phyloP scores from a whole-genome alignment of 1,140 invertebrate genomes.

The Mamestra configurata region DNA sequence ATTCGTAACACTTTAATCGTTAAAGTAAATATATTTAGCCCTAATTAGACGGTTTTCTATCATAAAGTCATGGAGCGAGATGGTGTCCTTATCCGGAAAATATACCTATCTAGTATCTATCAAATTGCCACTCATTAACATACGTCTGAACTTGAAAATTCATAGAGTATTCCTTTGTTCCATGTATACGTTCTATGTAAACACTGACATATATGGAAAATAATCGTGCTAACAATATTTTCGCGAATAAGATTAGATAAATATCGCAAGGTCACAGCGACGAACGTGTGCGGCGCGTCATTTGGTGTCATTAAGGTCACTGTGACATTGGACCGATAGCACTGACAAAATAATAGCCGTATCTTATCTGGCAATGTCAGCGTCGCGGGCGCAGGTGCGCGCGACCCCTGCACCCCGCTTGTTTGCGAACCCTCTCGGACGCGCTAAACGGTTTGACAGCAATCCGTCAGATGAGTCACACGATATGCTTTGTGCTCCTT shows the following conservation, averaged over 20 bases:
- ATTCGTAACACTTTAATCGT: too few species aligned
- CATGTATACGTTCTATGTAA: constrained; percentile 45
- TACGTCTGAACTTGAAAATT: constrained; percentile 22
- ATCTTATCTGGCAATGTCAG: constrained; percentile 87
- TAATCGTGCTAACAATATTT: constrained; percentile 80
- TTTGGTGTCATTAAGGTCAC: constrained; percentile 86
- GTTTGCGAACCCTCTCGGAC: constrained; percentile 59
- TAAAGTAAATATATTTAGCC: too few species aligned
- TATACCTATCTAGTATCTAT: background rate
- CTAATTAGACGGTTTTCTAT: background rate
- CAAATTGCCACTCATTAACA: background rate
- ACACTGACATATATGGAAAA: constrained; percentile 59
- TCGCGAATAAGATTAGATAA: constrained; percentile 87
- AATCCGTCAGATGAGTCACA: constrained; percentile 54
- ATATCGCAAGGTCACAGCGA: constrained; percentile 83
- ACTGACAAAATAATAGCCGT: constrained; percentile 86
- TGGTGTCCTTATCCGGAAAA: background rate
- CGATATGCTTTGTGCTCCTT: constrained; percentile 6
- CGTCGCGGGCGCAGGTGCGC: constrained; percentile 82
- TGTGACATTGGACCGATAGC: constrained; percentile 85
- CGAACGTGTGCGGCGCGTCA: constrained; percentile 81
- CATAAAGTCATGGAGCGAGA: background rate
- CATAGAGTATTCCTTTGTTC: constrained; percentile 29
- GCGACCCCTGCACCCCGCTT: constrained; percentile 78
- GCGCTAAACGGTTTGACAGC: constrained; percentile 49